Conservation (phyloP, 2,888 invertebrate species). For the Eupithecia abbreviata region DNA sequence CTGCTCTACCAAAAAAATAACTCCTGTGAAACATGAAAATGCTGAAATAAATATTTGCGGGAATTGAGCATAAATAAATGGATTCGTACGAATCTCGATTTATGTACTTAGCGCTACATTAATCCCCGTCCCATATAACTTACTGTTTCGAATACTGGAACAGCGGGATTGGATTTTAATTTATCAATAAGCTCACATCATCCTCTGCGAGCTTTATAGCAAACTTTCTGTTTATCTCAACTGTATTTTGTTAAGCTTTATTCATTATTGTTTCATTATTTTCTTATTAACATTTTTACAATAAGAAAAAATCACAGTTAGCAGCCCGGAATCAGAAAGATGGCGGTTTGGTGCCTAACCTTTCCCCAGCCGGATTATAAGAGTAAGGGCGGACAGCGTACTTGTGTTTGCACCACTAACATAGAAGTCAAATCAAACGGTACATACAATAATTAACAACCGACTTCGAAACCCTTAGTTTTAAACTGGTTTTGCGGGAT, state of each 20-base stretch:
- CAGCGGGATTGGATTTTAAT: conserved; percentile 17
- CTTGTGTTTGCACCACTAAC: no score
- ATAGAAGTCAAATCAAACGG: neutral
- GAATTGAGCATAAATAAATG: conserved; percentile 35
- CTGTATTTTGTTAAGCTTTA: neutral
- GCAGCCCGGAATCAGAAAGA: no score
- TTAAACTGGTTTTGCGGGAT: no score
- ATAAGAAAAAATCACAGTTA: no score
- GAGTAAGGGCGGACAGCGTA: no score
- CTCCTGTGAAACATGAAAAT: neutral
- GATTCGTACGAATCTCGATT: conserved; percentile 42
- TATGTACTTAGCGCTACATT: conserved; percentile 38
- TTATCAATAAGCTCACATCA: conserved; percentile 15
- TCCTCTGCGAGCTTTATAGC: conserved; percentile 1
- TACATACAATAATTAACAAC: neutral
- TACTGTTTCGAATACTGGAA: conserved; percentile 31
- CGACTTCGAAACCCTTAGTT: no score
- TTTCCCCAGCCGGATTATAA: no score
- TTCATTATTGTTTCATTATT: neutral
- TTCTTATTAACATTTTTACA: neutral
- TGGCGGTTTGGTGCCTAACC: no score
- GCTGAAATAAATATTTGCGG: neutral
- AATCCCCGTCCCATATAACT: conserved; percentile 39
- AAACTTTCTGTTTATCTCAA: neutral
- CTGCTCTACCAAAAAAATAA: neutral